Conservation (phyloP, 2,113 vertebrate species). For the Sander lucioperca region DNA sequence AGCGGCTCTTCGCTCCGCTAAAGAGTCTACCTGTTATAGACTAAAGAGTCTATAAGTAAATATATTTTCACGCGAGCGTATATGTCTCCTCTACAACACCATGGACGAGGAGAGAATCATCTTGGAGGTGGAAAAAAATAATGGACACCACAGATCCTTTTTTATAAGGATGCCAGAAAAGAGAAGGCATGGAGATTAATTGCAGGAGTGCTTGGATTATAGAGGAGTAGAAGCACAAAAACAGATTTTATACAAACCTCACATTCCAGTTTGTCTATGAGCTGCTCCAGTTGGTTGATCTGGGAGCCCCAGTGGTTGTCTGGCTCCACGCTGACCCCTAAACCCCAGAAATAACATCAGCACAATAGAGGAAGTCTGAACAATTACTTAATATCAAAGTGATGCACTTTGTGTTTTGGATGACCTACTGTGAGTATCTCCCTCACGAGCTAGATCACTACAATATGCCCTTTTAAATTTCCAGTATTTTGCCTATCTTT, state of each 20-base stretch:
- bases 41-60: no score
- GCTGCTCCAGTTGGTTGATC: conserved; percentile 93
- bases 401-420: background rate
- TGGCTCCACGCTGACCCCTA: conserved; percentile 89
- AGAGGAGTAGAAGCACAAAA: background rate
- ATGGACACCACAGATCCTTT: no score
- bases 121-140: no score
- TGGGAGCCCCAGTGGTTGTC: conserved; percentile 93
- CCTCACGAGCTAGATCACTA: background rate
- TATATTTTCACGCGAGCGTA: no score
- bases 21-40: no score
- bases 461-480: background rate
- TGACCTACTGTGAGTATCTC: background rate
- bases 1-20: no score
- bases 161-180: no score
- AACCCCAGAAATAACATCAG: conserved; percentile 41
- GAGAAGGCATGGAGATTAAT: no score
- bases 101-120: no score
- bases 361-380: background rate
- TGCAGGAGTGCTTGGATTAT: no score
- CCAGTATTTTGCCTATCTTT: background rate
- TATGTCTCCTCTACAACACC: no score
- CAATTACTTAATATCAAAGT: background rate
- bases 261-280: conserved; percentile 94
- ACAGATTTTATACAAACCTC: conserved; percentile 85